A percentile compares a stretch with the other conserved stretches of the same genome.
Evolutionary conservation across 2,888 invertebrate species (phyloP).

Genomic region (Yponomeuta cagnagella): DNA sequence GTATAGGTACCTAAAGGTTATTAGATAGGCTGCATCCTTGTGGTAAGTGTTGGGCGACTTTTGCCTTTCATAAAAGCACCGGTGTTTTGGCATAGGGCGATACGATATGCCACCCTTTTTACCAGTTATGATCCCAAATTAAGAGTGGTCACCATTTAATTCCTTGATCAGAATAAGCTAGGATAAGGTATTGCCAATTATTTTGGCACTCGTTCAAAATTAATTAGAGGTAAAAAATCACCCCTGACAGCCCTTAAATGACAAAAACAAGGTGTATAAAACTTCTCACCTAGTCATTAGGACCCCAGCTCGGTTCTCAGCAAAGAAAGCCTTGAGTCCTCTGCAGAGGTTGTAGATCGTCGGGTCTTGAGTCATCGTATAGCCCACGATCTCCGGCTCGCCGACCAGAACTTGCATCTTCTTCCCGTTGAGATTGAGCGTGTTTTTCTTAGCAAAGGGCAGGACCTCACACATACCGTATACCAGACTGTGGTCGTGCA

Average conservation of each 20-base stretch:
- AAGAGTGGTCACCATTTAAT: too few species aligned
- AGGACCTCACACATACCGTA: constrained; percentile 67
- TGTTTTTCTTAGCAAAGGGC: constrained; percentile 61
- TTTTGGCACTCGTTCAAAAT: too few species aligned
- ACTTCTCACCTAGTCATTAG: constrained; percentile 52
- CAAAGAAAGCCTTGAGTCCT: constrained; percentile 74
- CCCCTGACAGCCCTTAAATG: too few species aligned
- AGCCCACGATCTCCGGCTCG: constrained; percentile 67
- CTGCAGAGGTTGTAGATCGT: constrained; percentile 69
- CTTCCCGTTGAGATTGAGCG: constrained; percentile 51
- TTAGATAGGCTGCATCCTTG: too few species aligned
- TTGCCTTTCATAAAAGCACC: too few species aligned
- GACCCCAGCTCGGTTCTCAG: constrained; percentile 68
- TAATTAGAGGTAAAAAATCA: too few species aligned
- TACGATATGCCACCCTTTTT: too few species aligned
- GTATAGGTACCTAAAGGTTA: not conserved
- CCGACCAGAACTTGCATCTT: constrained; percentile 59
- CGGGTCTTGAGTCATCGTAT: constrained; percentile 63
- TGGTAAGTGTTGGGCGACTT: too few species aligned
- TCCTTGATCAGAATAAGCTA: too few species aligned
- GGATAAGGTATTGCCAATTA: too few species aligned
- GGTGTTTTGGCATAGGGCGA: too few species aligned
- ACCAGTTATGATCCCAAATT: too few species aligned
- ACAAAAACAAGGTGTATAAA: not conserved
- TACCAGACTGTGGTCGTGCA: constrained; percentile 65